Conservation (phyloP, 2,888 invertebrate species). For the Abrostola triplasia region DNA sequence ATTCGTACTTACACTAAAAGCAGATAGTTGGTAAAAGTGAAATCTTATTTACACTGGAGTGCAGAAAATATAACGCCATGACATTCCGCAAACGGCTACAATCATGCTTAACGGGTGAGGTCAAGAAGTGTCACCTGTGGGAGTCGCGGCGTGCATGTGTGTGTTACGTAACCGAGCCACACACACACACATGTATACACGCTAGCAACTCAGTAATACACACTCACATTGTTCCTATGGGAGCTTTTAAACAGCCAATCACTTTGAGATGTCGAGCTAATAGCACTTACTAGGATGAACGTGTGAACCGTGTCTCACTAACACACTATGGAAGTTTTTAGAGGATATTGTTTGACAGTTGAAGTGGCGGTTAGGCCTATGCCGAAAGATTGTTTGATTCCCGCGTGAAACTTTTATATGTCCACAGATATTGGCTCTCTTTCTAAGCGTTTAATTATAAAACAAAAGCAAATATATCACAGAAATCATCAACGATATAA, state of each 20-base stretch:
- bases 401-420: no score
- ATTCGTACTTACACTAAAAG: not conserved
- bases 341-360: not conserved
- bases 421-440: no score
- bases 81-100: slow-evolving; percentile 22
- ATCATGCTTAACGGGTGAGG: slow-evolving; percentile 31
- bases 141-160: slow-evolving; percentile 45
- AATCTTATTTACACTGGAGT: slow-evolving; percentile 10
- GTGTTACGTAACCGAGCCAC: slow-evolving; percentile 40
- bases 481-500: no score
- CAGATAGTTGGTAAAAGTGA: not conserved
- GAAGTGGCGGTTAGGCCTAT: not conserved
- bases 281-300: slow-evolving; percentile 2
- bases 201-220: slow-evolving; percentile 41
- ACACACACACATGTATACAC: slow-evolving; percentile 57
- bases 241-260: slow-evolving; percentile 16
- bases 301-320: not conserved
- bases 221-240: slow-evolving; percentile 17
- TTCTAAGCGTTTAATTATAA: no score
- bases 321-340: no score
- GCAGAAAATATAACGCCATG: slow-evolving; percentile 11
- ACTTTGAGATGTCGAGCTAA: slow-evolving; percentile 12
- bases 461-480: no score
- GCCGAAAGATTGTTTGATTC: no score
- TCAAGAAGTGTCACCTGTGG: slow-evolving; percentile 51